Conservation (phyloP, 2,888 invertebrate species). For the Cybosia mesomella region DNA sequence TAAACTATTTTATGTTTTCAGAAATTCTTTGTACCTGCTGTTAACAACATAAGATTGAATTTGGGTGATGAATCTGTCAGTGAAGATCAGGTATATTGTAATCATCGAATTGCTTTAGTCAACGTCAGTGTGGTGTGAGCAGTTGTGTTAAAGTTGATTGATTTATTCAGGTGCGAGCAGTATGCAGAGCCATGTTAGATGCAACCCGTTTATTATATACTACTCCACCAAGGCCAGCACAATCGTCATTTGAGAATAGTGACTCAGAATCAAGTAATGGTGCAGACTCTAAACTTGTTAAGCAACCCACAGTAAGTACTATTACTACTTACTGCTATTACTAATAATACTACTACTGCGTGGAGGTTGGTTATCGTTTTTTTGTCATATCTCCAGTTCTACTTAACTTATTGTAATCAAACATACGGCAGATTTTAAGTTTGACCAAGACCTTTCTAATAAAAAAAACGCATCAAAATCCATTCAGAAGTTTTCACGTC, state of each 20-base stretch:
- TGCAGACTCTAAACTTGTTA: slow-evolving; percentile 80
- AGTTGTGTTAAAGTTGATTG: neutral
- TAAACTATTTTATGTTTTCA: slow-evolving; percentile 71
- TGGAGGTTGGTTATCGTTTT: too few species aligned
- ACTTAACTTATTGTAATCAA: too few species aligned
- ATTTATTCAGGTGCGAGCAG: slow-evolving; percentile 83
- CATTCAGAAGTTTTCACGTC: too few species aligned
- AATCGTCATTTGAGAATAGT: slow-evolving; percentile 85
- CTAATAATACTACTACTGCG: too few species aligned
- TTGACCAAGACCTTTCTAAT: too few species aligned
- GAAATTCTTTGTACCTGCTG: slow-evolving; percentile 93
- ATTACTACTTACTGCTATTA: neutral
- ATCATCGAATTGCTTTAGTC: too few species aligned
- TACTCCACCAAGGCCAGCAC: slow-evolving; percentile 78
- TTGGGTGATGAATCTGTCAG: slow-evolving; percentile 91
- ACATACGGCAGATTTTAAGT: too few species aligned
- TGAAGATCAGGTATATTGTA: slow-evolving; percentile 90
- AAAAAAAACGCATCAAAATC: too few species aligned
- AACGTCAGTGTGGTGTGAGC: neutral
- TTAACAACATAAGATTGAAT: slow-evolving; percentile 92
- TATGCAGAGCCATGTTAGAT: slow-evolving; percentile 92
- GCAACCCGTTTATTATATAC: slow-evolving; percentile 91
- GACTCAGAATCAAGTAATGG: slow-evolving; percentile 85
- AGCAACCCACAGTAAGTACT: slow-evolving; percentile 66
- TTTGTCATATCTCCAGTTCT: too few species aligned